Conservation (phyloP, 2,888 invertebrate genomes). For the Lampropteryx suffumata region DNA sequence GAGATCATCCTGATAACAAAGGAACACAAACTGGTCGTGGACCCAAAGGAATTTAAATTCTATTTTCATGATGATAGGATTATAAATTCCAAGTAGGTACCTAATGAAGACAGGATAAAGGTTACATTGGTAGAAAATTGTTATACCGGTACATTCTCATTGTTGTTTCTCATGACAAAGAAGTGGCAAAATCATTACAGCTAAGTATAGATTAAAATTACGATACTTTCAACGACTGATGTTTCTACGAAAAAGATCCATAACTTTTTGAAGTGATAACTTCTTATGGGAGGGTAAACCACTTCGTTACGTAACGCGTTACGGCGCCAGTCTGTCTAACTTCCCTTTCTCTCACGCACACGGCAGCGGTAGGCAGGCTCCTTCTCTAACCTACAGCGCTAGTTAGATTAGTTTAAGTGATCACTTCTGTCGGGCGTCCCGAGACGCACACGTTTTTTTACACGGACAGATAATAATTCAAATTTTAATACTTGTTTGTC, state of each 20-base stretch:
- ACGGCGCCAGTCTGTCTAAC: no score
- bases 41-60: background rate
- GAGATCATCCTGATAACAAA: conserved; percentile 29
- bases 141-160: conserved; percentile 30
- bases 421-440: no score
- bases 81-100: conserved; percentile 1
- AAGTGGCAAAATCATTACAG: conserved; percentile 16
- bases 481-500: no score
- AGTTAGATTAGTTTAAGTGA: no score
- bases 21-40: conserved; percentile 8
- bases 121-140: conserved; percentile 23
- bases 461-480: no score
- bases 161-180: conserved; percentile 23
- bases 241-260: background rate
- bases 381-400: no score
- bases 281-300: no score
- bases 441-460: no score
- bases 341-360: no score
- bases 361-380: no score
- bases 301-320: no score
- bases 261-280: no score
- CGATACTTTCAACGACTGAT: conserved; percentile 7
- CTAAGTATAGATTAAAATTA: conserved; percentile 12
- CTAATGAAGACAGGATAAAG: conserved; percentile 13
- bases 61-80: conserved; percentile 1